Conservation (phyloP, 2,113 vertebrate genomes). For the Hippocampus zosterae region DNA sequence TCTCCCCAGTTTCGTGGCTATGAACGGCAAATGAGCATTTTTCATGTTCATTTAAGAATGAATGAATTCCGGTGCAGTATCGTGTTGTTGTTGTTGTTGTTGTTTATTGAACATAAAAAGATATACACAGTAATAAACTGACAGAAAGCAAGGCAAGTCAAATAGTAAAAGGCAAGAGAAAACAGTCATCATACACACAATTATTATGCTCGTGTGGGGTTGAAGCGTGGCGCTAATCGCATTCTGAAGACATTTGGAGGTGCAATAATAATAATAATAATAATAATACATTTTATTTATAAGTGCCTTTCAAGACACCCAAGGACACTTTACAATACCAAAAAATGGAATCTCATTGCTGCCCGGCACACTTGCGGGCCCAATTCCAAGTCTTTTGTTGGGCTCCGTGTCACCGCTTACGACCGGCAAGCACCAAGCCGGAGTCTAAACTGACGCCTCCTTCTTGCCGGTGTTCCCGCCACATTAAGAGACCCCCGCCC, state of each 20-base stretch:
- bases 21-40: too few relatives aligned
- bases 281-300: too few relatives aligned
- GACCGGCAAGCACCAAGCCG: neutral
- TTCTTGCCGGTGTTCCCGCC: neutral
- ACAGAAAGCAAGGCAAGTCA: too few relatives aligned
- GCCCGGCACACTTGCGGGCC: neutral
- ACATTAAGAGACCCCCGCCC: neutral
- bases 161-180: too few relatives aligned
- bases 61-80: neutral
- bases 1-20: too few relatives aligned
- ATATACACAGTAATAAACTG: too few relatives aligned
- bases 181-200: too few relatives aligned
- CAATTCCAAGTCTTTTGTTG: neutral
- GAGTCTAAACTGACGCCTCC: neutral
- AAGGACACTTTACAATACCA: too few relatives aligned
- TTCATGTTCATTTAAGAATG: neutral
- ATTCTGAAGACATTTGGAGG: constrained; percentile 1
- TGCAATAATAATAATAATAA: too few relatives aligned
- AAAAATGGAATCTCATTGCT: constrained; percentile 1
- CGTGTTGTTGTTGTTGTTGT: too few relatives aligned
- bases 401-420: neutral
- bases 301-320: too few relatives aligned
- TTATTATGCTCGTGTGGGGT: neutral
- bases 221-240: neutral
- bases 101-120: too few relatives aligned